Evolutionary conservation across 2,888 invertebrate genomes (phyloP).

Genomic region (Listrodromus nycthemerus): DNA sequence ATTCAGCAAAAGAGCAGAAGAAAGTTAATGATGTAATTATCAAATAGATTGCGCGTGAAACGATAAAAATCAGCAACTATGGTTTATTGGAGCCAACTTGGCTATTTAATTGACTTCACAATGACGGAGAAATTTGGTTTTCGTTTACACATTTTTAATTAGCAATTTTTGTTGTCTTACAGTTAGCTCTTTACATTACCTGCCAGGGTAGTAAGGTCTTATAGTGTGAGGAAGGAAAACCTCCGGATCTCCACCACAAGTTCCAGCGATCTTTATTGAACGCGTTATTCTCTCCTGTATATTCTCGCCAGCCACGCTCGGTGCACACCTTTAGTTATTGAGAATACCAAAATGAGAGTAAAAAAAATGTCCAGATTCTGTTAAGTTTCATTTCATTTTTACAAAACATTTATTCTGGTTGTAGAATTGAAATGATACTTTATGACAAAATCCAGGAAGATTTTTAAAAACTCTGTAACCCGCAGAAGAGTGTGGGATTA

Average conservation of each 20-base stretch:
- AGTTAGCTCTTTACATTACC: slow-evolving; percentile 81
- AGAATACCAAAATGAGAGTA: not conserved
- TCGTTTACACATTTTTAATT: not conserved
- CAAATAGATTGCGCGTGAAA: not conserved
- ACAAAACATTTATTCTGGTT: no score
- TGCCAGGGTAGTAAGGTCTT: slow-evolving; percentile 90
- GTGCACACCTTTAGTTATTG: slow-evolving; percentile 87
- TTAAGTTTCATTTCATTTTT: not conserved
- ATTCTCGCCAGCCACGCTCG: slow-evolving; percentile 93
- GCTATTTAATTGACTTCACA: no score
- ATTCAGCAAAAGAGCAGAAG: not conserved
- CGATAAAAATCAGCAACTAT: not conserved
- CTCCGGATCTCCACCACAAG: slow-evolving; percentile 93
- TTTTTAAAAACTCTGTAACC: no score
- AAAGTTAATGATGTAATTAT: not conserved
- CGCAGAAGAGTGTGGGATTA: no score
- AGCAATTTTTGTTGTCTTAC: not conserved
- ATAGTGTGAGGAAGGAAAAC: slow-evolving; percentile 89
- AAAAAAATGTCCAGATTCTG: not conserved
- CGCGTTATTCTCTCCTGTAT: slow-evolving; percentile 86
- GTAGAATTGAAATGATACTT: no score
- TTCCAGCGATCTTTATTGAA: slow-evolving; percentile 90
- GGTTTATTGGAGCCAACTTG: no score
- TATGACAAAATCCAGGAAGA: no score
- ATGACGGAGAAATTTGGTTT: no score